Percentiles rank a stretch among this genome's conserved stretches.
Conservation (phyloP, 2,797 vertebrate genomes). For the Coreius guichenoti region DNA sequence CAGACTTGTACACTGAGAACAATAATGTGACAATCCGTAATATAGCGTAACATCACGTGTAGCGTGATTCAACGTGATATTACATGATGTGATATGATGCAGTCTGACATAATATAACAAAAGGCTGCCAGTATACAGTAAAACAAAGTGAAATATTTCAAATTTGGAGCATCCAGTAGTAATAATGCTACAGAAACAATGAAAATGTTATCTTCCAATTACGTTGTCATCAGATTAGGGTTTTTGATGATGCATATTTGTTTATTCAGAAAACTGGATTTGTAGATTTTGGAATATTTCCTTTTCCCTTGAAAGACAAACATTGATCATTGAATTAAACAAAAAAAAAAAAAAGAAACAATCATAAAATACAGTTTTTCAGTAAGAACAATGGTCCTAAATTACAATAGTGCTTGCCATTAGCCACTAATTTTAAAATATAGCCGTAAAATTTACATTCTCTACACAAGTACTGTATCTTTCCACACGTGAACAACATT, state of each 20-base stretch:
- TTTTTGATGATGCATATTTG: conserved; percentile 57
- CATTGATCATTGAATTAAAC: conserved; percentile 72
- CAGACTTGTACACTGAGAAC: conserved; percentile 76
- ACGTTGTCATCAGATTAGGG: conserved; percentile 62
- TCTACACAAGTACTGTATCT: conserved; percentile 99
- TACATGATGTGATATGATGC: conserved; percentile 47
- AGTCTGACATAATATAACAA: conserved; percentile 37
- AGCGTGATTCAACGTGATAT: conserved; percentile 7
- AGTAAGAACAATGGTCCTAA: conserved; percentile 93
- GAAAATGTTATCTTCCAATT: conserved; percentile 61
- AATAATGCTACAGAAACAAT: conserved; percentile 67
- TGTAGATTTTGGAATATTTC: conserved; percentile 77
- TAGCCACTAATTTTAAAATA: conserved; percentile 99
- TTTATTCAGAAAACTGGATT: conserved; percentile 75
- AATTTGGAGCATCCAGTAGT: conserved; percentile 72
- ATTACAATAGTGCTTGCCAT: conserved; percentile 99
- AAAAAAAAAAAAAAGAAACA: conserved; percentile 83
- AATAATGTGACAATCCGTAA: conserved; percentile 62
- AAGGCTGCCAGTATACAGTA: conserved; percentile 44
- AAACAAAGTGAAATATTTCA: conserved; percentile 68
- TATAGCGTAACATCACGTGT: conserved; percentile 21
- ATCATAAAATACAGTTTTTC: conserved; percentile 82
- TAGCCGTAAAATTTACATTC: conserved; percentile 99
- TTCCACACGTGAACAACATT: conserved; percentile 99
- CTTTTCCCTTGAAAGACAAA: conserved; percentile 78